Conservation (phyloP, 2,113 vertebrate species). For the Spea multiplicata region DNA sequence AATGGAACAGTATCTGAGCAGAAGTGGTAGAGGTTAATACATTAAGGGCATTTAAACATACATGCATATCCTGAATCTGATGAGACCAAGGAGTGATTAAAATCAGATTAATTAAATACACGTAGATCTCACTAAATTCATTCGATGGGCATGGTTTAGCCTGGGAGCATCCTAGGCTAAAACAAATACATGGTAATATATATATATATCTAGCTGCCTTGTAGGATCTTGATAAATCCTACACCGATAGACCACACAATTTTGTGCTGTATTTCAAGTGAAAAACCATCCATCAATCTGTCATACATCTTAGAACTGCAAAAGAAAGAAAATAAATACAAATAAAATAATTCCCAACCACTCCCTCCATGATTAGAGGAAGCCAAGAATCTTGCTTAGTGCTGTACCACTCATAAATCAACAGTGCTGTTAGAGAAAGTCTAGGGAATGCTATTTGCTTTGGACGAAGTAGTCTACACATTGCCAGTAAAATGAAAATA, state of each 20-base stretch:
- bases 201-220: not conserved
- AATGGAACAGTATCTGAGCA: no score
- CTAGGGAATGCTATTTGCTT: constrained; percentile 8
- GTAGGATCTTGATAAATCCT: not conserved
- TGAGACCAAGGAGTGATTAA: no score
- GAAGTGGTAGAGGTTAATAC: no score
- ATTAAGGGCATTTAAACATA: no score
- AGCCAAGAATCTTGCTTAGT: constrained; percentile 10
- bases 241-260: not conserved
- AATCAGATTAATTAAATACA: no score
- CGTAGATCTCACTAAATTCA: no score
- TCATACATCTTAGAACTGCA: not conserved
- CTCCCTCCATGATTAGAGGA: constrained; percentile 16
- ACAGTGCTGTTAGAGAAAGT: constrained; percentile 10
- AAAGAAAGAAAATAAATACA: constrained; percentile 9
- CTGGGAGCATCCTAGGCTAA: no score
- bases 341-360: constrained; percentile 12
- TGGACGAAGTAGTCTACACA: not conserved
- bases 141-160: no score
- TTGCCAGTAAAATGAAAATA: constrained; percentile 20
- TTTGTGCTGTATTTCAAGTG: not conserved
- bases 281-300: not conserved
- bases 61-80: no score
- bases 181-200: no score
- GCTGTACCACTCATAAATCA: constrained; percentile 25